These are phyloP conservation scores for Darevskia mixta DNA, from an alignment of 2,797 vertebrate species.

Conservation along the genomic window DNA sequence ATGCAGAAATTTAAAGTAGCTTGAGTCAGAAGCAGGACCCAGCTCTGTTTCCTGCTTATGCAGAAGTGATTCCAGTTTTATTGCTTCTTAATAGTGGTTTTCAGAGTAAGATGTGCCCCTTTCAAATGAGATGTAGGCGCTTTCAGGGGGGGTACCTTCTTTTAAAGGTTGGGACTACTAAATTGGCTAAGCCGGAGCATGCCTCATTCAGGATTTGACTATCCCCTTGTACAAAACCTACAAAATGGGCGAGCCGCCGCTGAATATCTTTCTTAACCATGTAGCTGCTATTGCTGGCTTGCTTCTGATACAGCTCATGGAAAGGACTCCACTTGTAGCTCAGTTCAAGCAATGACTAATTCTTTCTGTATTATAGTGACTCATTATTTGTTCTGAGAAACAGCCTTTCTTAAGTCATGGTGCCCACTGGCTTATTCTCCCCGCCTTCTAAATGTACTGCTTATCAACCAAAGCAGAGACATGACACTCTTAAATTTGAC, in stretches of 20 bases:
- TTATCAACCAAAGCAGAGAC: constrained; percentile 53
- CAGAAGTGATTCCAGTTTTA: neutral
- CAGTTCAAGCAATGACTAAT: constrained; percentile 72
- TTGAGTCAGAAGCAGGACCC: neutral
- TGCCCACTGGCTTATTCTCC: constrained; percentile 40
- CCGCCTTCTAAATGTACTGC: constrained; percentile 47
- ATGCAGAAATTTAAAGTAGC: neutral
- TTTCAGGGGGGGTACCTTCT: neutral
- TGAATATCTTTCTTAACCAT: constrained; percentile 45
- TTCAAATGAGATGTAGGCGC: neutral
- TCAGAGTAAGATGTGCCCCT: neutral
- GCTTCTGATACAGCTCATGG: constrained; percentile 59
- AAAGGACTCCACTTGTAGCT: constrained; percentile 45
- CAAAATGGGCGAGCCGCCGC: constrained; percentile 45
- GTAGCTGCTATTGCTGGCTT: constrained; percentile 44
- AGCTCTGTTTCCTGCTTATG: neutral
- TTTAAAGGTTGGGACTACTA: neutral
- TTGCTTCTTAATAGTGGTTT: neutral
- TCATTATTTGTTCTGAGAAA: constrained; percentile 72
- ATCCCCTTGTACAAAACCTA: constrained; percentile 25
- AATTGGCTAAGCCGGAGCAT: neutral
- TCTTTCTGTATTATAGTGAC: constrained; percentile 69
- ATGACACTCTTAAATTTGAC: constrained; percentile 39
- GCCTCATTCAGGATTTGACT: constrained; percentile 17
- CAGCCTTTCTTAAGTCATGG: constrained; percentile 55